Evolutionary conservation across 2,797 vertebrate genomes (phyloP).

Genomic region (Carapus acus): DNA sequence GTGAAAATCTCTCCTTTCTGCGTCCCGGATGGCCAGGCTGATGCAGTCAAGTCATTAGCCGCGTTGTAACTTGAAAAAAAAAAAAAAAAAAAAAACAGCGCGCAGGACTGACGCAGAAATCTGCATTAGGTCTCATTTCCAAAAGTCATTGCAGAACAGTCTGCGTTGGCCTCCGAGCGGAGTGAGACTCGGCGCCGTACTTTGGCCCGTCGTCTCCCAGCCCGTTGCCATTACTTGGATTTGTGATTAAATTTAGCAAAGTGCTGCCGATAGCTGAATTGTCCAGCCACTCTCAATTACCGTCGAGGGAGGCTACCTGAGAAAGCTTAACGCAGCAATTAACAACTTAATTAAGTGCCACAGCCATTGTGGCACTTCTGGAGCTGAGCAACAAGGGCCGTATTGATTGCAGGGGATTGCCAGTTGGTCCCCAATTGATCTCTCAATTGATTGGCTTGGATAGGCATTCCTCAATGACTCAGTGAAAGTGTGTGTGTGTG

Average conservation of each 20-base stretch:
- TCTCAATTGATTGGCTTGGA: conserved; percentile 73
- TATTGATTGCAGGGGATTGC: conserved; percentile 76
- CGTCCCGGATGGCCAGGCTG: conserved; percentile 5
- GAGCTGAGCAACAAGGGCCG: conserved; percentile 69
- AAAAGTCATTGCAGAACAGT: conserved; percentile 19
- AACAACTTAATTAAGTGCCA: conserved; percentile 83
- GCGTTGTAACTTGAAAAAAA: conserved; percentile 11
- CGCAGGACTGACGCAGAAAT: conserved; percentile 1
- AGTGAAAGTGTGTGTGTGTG: conserved; percentile 36
- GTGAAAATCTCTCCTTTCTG: too few species aligned
- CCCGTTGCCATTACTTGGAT: conserved; percentile 60
- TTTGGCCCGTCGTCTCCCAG: conserved; percentile 43
- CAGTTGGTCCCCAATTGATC: conserved; percentile 76
- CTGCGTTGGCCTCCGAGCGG: conserved; percentile 1
- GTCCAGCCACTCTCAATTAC: conserved; percentile 77
- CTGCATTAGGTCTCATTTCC: conserved; percentile 37
- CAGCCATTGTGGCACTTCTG: conserved; percentile 70
- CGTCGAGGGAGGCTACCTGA: conserved; percentile 72
- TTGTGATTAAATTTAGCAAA: conserved; percentile 76
- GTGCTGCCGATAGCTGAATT: conserved; percentile 68
- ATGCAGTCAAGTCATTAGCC: conserved; percentile 23
- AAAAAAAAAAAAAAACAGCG: too few species aligned
- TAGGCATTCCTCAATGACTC: conserved; percentile 70
- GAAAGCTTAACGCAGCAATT: conserved; percentile 81
- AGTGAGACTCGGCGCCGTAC: conserved; percentile 37